A percentile compares a stretch with the other conserved stretches of the same genome.
Conservation (phyloP, 2,113 vertebrate genomes). For the Neofelis nebulosa region DNA sequence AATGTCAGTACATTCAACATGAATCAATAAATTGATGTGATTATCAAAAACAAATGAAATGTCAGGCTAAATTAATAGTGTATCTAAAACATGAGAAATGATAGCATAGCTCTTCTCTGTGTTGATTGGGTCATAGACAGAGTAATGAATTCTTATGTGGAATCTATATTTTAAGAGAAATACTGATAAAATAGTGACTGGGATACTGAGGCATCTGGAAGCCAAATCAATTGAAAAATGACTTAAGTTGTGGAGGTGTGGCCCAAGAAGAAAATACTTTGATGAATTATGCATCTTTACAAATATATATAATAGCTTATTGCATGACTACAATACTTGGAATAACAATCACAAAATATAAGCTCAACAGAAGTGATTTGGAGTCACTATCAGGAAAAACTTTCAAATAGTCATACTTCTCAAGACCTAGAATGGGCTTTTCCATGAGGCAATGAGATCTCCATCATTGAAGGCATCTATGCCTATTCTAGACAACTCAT, state of each 20-base stretch:
- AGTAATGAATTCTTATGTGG: not conserved
- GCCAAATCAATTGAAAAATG: not conserved
- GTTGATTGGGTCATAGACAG: not conserved
- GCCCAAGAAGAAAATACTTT: not conserved
- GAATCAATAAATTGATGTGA: not conserved
- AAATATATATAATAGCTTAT: not conserved
- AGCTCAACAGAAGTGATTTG: not conserved
- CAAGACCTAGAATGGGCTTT: not conserved
- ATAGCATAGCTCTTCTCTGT: not conserved
- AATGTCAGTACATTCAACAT: not conserved
- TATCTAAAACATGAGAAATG: not conserved
- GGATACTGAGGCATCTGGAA: not conserved
- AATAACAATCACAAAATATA: not conserved
- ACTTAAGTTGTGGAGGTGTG: not conserved
- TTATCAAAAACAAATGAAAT: slow-evolving; percentile 40
- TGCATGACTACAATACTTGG: not conserved
- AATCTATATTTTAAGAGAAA: not conserved
- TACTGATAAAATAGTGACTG: not conserved
- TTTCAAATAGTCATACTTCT: not conserved
- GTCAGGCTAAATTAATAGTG: not conserved
- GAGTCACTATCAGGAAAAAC: not conserved
- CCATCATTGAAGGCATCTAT: not conserved
- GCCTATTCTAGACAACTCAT: not conserved
- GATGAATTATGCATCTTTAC: not conserved
- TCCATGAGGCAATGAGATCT: not conserved